phyloP scores from a whole-genome alignment of 2,797 vertebrate genomes.

The Sebastes diploproa region DNA sequence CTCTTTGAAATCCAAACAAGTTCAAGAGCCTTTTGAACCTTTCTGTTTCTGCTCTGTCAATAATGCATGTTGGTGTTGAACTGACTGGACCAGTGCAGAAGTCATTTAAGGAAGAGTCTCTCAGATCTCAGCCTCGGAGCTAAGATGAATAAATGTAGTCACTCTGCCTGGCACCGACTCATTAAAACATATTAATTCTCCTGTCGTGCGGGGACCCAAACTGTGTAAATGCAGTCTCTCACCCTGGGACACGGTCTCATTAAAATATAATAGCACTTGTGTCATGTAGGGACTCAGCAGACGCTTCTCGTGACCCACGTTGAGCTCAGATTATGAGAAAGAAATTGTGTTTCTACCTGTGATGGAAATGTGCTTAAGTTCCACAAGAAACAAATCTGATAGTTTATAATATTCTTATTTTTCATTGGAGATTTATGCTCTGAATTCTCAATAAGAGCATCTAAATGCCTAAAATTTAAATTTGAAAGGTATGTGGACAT shows the following conservation, averaged over 20 bases:
- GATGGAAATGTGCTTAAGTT: conserved; percentile 16
- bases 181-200: conserved; percentile 65
- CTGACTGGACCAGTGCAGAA: neutral
- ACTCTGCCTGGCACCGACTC: conserved; percentile 29
- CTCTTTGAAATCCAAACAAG: conserved; percentile 24
- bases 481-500: too few species aligned
- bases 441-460: neutral
- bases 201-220: conserved; percentile 31
- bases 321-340: conserved; percentile 29
- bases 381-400: neutral
- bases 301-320: conserved; percentile 27
- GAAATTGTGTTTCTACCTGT: conserved; percentile 22
- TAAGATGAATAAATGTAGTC: conserved; percentile 21
- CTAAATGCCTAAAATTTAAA: neutral
- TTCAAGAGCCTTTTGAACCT: conserved; percentile 25
- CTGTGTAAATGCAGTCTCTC: conserved; percentile 33
- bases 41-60: conserved; percentile 25
- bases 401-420: neutral
- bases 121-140: conserved; percentile 33
- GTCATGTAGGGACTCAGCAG: conserved; percentile 50
- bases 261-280: conserved; percentile 58
- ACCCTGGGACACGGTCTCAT: conserved; percentile 52
- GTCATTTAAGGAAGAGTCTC: conserved; percentile 32
- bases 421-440: neutral
- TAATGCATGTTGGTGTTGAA: conserved; percentile 3